Conservation (phyloP, 2,113 vertebrate species). For the Axis porcinus region DNA sequence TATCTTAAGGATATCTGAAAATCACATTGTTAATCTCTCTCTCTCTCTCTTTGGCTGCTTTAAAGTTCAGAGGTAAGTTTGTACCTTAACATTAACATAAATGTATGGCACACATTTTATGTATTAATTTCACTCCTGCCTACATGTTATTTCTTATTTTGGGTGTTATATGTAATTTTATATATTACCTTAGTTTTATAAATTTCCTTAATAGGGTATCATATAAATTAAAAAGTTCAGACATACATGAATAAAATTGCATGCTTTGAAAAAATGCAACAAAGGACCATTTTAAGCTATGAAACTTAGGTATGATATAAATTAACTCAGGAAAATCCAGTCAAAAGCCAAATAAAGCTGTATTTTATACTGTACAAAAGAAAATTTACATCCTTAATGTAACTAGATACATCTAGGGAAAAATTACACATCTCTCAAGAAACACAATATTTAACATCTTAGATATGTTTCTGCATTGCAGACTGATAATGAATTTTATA, state of each 20-base stretch:
- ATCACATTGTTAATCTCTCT: not conserved
- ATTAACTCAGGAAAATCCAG: conserved; percentile 52
- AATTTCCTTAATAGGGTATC: not conserved
- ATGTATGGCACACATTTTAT: not conserved
- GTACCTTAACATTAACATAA: conserved; percentile 6
- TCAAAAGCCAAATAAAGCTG: conserved; percentile 72
- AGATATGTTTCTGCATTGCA: conserved; percentile 91
- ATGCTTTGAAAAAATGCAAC: conserved; percentile 17
- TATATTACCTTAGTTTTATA: conserved; percentile 23
- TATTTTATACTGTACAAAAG: conserved; percentile 68
- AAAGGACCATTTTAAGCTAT: not conserved
- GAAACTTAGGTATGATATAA: conserved; percentile 47
- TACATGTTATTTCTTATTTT: conserved; percentile 31
- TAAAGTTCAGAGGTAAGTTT: conserved; percentile 29
- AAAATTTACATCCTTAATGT: conserved; percentile 54
- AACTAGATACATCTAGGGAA: conserved; percentile 45
- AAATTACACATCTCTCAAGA: conserved; percentile 75
- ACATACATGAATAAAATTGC: conserved; percentile 15
- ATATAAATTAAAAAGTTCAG: not conserved
- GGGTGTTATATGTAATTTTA: conserved; percentile 17
- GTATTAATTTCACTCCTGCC: not conserved
- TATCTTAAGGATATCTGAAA: not conserved
- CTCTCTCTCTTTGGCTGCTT: not conserved
- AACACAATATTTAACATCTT: conserved; percentile 98
- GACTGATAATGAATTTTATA: conserved; percentile 89